phyloP scores from a whole-genome alignment of 2,888 invertebrate genomes.

The Alitta virens region DNA sequence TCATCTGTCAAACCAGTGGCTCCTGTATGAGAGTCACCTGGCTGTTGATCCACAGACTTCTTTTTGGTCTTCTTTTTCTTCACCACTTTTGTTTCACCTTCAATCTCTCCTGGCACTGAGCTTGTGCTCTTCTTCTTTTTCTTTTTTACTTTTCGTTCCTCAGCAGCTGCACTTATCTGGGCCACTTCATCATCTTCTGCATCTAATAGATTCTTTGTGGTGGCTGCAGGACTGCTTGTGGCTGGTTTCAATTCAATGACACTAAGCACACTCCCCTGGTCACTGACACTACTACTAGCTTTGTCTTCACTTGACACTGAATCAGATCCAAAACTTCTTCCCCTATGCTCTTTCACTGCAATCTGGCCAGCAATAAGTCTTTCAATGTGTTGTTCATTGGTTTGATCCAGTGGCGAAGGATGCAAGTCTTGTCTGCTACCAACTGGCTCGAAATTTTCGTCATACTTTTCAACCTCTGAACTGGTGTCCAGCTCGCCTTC shows the following conservation, averaged over 20 bases:
- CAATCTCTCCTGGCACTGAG: neutral
- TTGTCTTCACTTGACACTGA: neutral
- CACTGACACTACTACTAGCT: neutral
- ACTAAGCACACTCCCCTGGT: neutral
- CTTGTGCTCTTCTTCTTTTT: constrained; percentile 7
- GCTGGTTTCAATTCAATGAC: neutral
- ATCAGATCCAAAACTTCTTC: no score
- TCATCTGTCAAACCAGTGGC: neutral
- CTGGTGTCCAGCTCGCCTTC: neutral
- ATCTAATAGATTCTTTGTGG: neutral
- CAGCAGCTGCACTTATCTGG: constrained; percentile 13
- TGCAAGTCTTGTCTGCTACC: no score
- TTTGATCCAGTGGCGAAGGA: no score
- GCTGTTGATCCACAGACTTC: neutral
- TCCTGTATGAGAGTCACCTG: neutral
- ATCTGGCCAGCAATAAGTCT: no score
- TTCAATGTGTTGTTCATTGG: no score
- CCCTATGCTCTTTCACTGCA: no score
- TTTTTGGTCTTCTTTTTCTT: constrained; percentile 3
- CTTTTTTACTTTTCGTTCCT: constrained; percentile 8
- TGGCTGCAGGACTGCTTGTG: neutral
- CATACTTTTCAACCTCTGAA: no score
- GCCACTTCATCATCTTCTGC: constrained; percentile 20
- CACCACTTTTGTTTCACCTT: neutral
- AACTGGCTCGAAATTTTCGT: no score